Evolutionary conservation across 2,888 invertebrate genomes (phyloP).

Genomic region (Trissonchulus latispiculum): DNA sequence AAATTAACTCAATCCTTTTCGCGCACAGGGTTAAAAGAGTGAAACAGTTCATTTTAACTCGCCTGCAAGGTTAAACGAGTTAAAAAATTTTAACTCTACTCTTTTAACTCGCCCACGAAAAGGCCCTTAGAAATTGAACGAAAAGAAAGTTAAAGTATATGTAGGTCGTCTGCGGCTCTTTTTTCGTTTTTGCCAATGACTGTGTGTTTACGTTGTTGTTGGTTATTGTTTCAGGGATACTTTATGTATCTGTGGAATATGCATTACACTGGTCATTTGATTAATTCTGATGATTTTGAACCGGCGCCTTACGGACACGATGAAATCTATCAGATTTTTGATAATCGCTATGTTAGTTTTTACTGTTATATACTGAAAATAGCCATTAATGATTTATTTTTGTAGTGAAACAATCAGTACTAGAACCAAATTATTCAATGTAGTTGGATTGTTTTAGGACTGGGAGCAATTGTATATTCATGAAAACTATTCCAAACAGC

Average conservation of each 20-base stretch:
- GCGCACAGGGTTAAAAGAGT: too few relatives aligned
- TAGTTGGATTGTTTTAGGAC: conserved; percentile 53
- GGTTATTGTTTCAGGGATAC: conserved; percentile 55
- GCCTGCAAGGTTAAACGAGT: too few relatives aligned
- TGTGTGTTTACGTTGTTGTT: conserved; percentile 17
- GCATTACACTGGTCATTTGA: conserved; percentile 72
- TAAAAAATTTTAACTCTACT: too few relatives aligned
- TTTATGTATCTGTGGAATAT: conserved; percentile 84
- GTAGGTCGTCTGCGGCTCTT: too few relatives aligned
- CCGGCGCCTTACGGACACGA: conserved; percentile 59
- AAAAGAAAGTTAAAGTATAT: too few relatives aligned
- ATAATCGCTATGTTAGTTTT: conserved; percentile 57
- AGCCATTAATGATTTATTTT: not conserved
- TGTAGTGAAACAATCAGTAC: not conserved
- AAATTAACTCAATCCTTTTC: too few relatives aligned
- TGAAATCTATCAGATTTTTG: conserved; percentile 80
- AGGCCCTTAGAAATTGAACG: too few relatives aligned
- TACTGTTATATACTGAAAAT: not conserved
- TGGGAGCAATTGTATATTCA: conserved; percentile 88
- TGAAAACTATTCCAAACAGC: conserved; percentile 62
- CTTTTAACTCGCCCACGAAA: too few relatives aligned
- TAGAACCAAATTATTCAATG: too few relatives aligned
- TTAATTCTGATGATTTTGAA: conserved; percentile 72
- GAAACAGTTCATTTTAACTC: too few relatives aligned
- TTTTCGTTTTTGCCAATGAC: conserved; percentile 20